Evolutionary conservation across 2,888 invertebrate genomes (phyloP), one percentile per base, ranked within the genome.

Genomic region (Sarcophaga subvicina): DNA sequence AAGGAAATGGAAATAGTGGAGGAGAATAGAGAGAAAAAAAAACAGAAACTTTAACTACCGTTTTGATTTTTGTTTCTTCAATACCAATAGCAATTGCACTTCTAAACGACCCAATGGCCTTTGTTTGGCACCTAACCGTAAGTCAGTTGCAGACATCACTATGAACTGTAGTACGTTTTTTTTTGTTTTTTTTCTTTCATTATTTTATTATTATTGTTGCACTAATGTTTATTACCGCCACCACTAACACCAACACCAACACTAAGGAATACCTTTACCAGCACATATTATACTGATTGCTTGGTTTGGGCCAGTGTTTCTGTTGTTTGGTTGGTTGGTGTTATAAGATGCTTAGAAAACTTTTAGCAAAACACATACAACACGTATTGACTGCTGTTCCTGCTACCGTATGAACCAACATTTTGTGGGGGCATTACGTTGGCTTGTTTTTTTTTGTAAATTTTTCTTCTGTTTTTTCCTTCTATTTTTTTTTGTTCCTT

Each of bases 71-170:
- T 83, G 81, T 70, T 69, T 47, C 8, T 37, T 2, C 45, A 76
- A 69, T 64, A 86, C 71, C 37, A 37, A 45, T 72, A 75, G 91
- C 91, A 91, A 91, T 91, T 91, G 91, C 91, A 90, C 86, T 89
- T 88, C 76, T 84, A 87, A 81, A 70, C 88, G 92, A 92, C 92
- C 91, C 91, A 92, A 91, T 91, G 92, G 92, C 92, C 91, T 92
- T 91, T 87, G 83, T 90, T 91, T 92, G 91, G 89, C 88, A 89
- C 88, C 87, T 88, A 85, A 89, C 85, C 87, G 88, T 87, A 86
- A 79, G 85, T 78, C 87, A 83, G 80, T 87, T 78, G 75, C 82
- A 82, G 71, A 85, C 81, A 81, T 81, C 76, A 79, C 73, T 78
- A 78, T 87, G 86, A 87, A 87, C 86, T 84, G 49, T 76, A 17